Evolutionary conservation across 2,888 invertebrate genomes (phyloP).

Genomic region (Cantharis rustica): DNA sequence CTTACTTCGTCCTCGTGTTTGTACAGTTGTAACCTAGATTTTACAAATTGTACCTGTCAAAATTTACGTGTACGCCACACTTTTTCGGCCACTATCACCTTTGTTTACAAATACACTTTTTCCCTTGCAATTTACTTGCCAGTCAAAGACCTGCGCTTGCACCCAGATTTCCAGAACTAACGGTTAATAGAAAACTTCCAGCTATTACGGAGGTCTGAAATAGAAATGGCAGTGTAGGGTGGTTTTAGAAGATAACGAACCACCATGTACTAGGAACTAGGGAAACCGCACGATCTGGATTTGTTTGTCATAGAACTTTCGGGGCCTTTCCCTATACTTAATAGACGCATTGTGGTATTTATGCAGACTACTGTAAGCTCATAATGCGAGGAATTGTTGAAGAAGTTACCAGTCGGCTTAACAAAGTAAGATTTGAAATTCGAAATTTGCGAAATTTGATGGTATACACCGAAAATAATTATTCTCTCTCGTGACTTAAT

Average conservation of each 20-base stretch:
- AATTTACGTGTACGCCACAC: not conserved
- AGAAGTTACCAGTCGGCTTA: not conserved
- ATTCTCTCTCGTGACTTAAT: not conserved
- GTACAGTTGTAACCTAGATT: constrained; percentile 41
- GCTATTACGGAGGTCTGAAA: not conserved
- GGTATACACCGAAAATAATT: too few species aligned
- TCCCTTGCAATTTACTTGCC: not conserved
- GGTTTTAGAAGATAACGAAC: not conserved
- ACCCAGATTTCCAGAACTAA: not conserved
- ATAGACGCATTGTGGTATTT: not conserved
- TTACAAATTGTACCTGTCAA: constrained; percentile 30
- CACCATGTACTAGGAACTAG: not conserved
- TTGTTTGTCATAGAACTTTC: not conserved
- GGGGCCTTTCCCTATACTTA: not conserved
- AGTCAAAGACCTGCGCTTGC: not conserved
- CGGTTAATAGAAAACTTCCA: not conserved
- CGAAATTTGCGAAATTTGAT: not conserved
- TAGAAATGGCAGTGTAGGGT: not conserved
- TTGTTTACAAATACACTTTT: not conserved
- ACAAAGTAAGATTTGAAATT: not conserved
- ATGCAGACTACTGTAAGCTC: not conserved
- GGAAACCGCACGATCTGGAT: not conserved
- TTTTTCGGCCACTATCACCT: not conserved
- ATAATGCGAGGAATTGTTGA: not conserved
- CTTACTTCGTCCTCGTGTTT: constrained; percentile 40